Evolutionary conservation across 1,140 invertebrate species (phyloP), one percentile per base, ranked within the genome.

Genomic region (Eurosta solidaginis): DNA sequence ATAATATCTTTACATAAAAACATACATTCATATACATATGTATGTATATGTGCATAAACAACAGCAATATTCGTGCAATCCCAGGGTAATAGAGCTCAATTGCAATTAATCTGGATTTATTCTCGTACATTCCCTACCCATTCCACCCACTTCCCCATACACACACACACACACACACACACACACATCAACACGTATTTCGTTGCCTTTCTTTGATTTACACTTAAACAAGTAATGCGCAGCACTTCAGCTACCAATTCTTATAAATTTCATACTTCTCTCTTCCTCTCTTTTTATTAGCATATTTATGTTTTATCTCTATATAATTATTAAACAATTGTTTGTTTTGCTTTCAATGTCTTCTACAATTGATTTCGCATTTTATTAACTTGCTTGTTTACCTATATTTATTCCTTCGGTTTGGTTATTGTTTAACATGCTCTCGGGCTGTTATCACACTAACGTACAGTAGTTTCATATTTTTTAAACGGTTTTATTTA

Each of bases 311-410:
- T n/a, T n/a, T n/a, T n/a, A n/a, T n/a, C n/a, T 68, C 59, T 68
- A 68, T 40, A 40, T 20, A 68, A n/a, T 3, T 68, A 68, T 59
- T 59, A 33, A 59, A 22, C 27, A 59, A 59, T 59, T 59, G 33
- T 59, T 59, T 59, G 54, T 33, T 59, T 59, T 59, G 54, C 54
- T 59, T 59, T 59, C 33, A 29, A 59, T 4, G 54, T 29, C 33
- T 59, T 17, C 27, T 59, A 59, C 52, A 63, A 6, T 68, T 68
- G 27, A 9, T 68, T 47, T 47, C 6, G 12, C 14, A 40, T 40
- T 36, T 40, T 68, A 29, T 40, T 68, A 17, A 68, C 40, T 68
- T 40, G 40, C 29, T 40, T 68, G 59, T n/a, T n/a, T n/a, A n/a
- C n/a, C n/a, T n/a, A n/a, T n/a, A n/a, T n/a, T n/a, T n/a, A n/a